Evolutionary conservation across 2,888 invertebrate species (phyloP).

Genomic region (Drosophila kanekoi): DNA sequence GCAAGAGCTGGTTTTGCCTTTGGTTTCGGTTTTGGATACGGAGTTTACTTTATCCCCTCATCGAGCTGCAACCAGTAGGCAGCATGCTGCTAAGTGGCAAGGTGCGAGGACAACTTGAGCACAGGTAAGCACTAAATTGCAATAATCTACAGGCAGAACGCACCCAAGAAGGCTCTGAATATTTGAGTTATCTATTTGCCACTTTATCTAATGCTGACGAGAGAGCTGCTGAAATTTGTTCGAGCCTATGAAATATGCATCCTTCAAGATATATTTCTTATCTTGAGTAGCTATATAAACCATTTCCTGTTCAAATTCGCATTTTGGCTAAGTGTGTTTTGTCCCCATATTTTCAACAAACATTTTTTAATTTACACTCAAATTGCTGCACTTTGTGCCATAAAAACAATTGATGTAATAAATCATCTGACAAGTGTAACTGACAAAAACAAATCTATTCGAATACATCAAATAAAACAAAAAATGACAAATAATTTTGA

Average conservation of each 20-base stretch:
- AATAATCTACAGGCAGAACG: conserved; percentile 3
- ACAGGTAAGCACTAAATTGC: conserved; percentile 10
- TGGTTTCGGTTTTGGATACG: conserved; percentile 28
- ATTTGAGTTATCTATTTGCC: conserved; percentile 27
- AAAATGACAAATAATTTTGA: not conserved
- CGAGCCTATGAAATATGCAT: not conserved
- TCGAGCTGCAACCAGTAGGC: not conserved
- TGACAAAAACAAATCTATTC: not conserved
- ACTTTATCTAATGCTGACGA: conserved; percentile 22
- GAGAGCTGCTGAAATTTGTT: not conserved
- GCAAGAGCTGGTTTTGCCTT: conserved; percentile 46
- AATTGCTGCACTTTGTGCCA: not conserved
- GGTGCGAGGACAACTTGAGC: not conserved
- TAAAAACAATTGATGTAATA: conserved; percentile 3
- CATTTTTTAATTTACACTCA: not conserved
- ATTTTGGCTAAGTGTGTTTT: not conserved
- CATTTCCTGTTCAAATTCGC: not conserved
- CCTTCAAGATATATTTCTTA: not conserved
- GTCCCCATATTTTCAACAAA: no score
- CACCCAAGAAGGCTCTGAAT: conserved; percentile 3
- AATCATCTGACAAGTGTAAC: conserved; percentile 10
- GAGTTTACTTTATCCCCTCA: conserved; percentile 23
- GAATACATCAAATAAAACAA: not conserved
- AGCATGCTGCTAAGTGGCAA: conserved; percentile 1
- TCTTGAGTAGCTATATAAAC: not conserved